Percentiles rank a stretch among this genome's conserved stretches.
Conservation (phyloP, 2,113 vertebrate genomes). For the Odobenus rosmarus region DNA sequence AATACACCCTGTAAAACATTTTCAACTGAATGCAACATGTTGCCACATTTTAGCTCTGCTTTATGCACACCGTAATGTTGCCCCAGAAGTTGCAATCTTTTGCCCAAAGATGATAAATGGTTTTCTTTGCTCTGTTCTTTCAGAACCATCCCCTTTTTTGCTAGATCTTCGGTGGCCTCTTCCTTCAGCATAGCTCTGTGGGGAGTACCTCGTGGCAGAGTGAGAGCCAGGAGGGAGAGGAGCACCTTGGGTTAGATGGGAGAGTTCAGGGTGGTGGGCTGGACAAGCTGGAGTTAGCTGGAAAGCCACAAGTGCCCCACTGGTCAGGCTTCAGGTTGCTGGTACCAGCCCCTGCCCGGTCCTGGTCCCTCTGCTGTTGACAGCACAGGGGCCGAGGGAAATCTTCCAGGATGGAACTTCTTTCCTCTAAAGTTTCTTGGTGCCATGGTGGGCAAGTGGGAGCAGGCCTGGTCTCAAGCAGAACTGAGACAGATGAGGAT, state of each 20-base stretch:
- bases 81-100: not conserved
- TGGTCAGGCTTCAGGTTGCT: not conserved
- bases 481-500: not conserved
- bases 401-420: not conserved
- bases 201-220: not conserved
- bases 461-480: not conserved
- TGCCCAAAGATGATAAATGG: not conserved
- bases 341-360: not conserved
- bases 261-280: fast-evolving
- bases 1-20: not conserved
- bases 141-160: not conserved
- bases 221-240: not conserved
- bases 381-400: not conserved
- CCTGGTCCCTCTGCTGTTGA: not conserved
- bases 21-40: not conserved
- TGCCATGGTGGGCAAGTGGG: not conserved
- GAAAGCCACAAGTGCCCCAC: not conserved
- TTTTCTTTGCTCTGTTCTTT: not conserved
- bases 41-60: not conserved
- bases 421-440: conserved; percentile 23
- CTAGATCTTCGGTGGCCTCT: not conserved
- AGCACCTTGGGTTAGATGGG: not conserved
- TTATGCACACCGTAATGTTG: not conserved
- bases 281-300: not conserved
- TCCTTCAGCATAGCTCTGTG: not conserved